Evolutionary conservation across 2,888 invertebrate species (phyloP), one percentile per base, ranked within the genome.

Genomic region (Lasius platythorax): DNA sequence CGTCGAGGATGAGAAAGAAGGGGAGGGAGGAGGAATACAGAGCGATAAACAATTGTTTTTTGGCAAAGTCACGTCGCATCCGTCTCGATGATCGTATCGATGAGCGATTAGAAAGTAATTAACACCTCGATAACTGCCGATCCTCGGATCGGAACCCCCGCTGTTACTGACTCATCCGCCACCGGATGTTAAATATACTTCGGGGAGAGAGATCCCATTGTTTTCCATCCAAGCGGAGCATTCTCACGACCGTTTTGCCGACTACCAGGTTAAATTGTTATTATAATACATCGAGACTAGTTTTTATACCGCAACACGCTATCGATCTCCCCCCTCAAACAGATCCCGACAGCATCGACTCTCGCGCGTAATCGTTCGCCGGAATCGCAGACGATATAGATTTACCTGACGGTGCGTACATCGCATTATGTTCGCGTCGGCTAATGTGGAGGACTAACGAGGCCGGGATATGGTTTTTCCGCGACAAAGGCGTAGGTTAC

Each of bases 381-480:
- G 43, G 66, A 66, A 64, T 74, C 43, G 83, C 76, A 30, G 85
- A 78, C 79, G 79, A 87, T 76, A 53, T 76, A 53, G 73, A 72
- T 53, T 58, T 67, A 66, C 58, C 75, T 58, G 64, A 33, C 30
- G 64, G 66, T 64, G 73, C 28, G 40, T 40, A 53, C 68, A 76
- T 53, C 28, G 67, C 58, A 75, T 64, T 85, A 79, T 82, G 84
- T 33, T 66, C 75, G 66, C 28, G n/a, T 50, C 33, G 68, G 56
- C 64, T 53, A 89, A 92, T 91, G 89, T 83, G 89, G 90, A 91
- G 90, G 90, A 91, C 88, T 92, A 93, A 92, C 92, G 91, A 93
- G 91, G 86, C 85, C 89, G 87, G 88, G 50, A 85, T 88, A 90
- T 91, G 92, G 91, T 86, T 92, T 92, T 92, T 87, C 92, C 90